phyloP scores from a whole-genome alignment of 2,113 vertebrate species.

The Sula dactylatra region DNA sequence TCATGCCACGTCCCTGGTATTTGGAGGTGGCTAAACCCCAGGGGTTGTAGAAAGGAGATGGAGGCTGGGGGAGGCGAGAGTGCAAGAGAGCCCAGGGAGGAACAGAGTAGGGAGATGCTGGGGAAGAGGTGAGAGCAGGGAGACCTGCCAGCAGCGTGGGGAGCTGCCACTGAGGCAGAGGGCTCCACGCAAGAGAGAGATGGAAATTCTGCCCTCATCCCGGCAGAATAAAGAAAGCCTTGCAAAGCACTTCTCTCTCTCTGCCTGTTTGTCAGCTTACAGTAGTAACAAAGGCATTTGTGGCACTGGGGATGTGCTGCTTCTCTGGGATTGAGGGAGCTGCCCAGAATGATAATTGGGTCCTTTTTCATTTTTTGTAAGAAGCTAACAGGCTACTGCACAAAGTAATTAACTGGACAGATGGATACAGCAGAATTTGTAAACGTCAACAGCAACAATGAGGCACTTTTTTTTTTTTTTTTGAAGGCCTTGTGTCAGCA shows the following conservation, averaged over 20 bases:
- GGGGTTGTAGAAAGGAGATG: background rate
- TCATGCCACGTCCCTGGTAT: fast-evolving
- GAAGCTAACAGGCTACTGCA: conserved; percentile 29
- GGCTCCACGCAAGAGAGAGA: background rate
- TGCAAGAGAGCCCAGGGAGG: background rate
- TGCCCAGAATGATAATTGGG: conserved; percentile 60
- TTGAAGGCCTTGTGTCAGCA: conserved; percentile 22
- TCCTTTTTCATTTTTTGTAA: background rate
- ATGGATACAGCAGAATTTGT: conserved; percentile 34
- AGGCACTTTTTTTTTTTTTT: background rate
- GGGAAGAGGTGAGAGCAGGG: background rate
- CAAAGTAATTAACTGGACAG: conserved; percentile 68
- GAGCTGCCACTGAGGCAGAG: background rate
- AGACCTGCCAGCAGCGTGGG: background rate
- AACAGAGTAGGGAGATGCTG: background rate
- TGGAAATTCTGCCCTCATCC: background rate
- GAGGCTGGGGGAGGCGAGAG: background rate
- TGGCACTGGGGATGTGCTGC: background rate
- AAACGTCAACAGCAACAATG: background rate
- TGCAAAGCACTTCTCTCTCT: background rate
- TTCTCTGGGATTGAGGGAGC: background rate
- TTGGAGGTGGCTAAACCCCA: background rate
- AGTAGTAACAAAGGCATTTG: background rate
- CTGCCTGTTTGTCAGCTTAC: background rate
- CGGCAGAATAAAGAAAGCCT: background rate